phyloP scores from a whole-genome alignment of 2,113 vertebrate species.

The Plotosus lineatus region DNA sequence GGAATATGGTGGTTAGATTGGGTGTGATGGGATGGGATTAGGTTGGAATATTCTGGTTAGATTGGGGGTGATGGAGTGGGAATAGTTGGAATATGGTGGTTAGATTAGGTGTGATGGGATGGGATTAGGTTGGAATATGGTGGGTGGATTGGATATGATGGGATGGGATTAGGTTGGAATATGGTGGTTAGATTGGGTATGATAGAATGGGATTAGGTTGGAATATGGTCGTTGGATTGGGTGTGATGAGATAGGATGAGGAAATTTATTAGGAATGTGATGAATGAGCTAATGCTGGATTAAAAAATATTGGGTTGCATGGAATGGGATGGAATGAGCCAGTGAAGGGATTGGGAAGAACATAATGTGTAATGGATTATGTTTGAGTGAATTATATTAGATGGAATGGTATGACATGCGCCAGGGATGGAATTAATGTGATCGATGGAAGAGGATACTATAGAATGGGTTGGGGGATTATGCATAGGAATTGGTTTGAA shows the following conservation, averaged over 20 bases:
- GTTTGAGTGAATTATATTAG: neutral
- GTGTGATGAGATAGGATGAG: neutral
- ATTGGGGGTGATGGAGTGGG: neutral
- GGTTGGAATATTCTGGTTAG: neutral
- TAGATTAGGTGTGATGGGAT: neutral
- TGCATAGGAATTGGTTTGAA: too few species aligned
- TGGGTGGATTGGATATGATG: neutral
- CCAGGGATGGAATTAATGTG: neutral
- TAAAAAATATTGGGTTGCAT: neutral
- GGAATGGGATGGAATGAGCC: neutral
- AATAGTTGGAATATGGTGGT: neutral
- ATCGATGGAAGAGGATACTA: neutral
- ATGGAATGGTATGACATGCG: neutral
- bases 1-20: too few species aligned
- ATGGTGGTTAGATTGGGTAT: neutral
- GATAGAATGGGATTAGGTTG: neutral
- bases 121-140: neutral
- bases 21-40: neutral
- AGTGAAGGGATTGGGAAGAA: too few species aligned
- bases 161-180: neutral
- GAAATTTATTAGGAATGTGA: neutral
- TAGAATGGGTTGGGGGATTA: neutral
- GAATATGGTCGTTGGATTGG: neutral
- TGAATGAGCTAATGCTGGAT: neutral
- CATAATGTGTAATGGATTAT: neutral